Conservation (phyloP, 2,113 vertebrate genomes). For the Forbesichthys papilliferus region DNA sequence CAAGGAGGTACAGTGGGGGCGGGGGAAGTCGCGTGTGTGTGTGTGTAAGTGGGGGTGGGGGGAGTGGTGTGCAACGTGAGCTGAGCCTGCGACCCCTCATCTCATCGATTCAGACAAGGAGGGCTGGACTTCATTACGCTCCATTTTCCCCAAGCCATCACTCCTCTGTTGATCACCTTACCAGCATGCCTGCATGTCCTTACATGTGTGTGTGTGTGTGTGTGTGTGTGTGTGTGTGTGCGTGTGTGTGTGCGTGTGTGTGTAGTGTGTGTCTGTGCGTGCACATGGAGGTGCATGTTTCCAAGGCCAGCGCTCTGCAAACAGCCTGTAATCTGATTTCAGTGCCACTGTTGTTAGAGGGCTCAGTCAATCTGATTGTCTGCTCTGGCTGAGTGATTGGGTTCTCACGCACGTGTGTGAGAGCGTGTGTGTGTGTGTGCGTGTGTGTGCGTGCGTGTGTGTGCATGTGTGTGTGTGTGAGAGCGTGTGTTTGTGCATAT, state of each 20-base stretch:
- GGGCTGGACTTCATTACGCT: conserved; percentile 76
- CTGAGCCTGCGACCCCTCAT: conserved; percentile 69
- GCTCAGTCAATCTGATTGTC: conserved; percentile 74
- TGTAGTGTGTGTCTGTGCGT: conserved; percentile 1
- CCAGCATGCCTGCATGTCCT: conserved; percentile 15
- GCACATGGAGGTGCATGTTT: conserved; percentile 66
- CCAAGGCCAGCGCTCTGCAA: conserved; percentile 74
- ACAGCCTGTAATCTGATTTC: conserved; percentile 77
- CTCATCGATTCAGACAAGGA: conserved; percentile 75
- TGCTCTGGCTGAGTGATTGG: conserved; percentile 67
- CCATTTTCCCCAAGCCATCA: conserved; percentile 68
- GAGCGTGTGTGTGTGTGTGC: neutral
- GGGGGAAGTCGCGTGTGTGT: neutral
- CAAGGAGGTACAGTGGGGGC: neutral
- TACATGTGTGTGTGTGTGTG: conserved; percentile 18
- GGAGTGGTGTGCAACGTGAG: conserved; percentile 64
- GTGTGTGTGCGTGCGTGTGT: neutral
- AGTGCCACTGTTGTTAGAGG: conserved; percentile 69
- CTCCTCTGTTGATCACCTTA: conserved; percentile 77
- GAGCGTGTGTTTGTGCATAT: neutral
- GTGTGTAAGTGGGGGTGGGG: conserved; percentile 9
- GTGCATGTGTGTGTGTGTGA: conserved; percentile 6
- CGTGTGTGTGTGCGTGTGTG: neutral
- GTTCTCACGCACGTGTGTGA: conserved; percentile 34
- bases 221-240: neutral